Evolutionary conservation across 2,797 vertebrate genomes (phyloP).

Genomic region (Sphenopsis melanotis): DNA sequence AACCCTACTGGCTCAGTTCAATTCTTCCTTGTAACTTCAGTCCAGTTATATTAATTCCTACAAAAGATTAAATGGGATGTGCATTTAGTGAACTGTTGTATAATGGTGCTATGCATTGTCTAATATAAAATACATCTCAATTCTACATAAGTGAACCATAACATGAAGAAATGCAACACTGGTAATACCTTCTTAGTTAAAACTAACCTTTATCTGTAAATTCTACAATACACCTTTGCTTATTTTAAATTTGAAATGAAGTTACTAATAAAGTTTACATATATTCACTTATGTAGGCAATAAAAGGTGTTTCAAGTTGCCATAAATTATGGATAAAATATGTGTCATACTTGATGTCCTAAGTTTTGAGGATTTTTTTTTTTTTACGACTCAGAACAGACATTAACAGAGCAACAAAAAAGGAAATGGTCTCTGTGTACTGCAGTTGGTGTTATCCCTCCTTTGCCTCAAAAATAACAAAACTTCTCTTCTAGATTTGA

Average conservation of each 20-base stretch:
- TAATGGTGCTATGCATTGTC: constrained; percentile 68
- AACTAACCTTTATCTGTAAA: constrained; percentile 55
- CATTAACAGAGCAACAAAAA: not conserved
- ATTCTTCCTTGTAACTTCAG: constrained; percentile 66
- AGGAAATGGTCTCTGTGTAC: not conserved
- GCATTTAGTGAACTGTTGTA: constrained; percentile 64
- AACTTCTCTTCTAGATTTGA: not conserved
- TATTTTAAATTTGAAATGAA: constrained; percentile 62
- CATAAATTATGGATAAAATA: constrained; percentile 54
- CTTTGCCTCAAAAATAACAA: not conserved
- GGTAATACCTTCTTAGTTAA: constrained; percentile 51
- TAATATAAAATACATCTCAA: constrained; percentile 55
- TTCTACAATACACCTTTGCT: constrained; percentile 46
- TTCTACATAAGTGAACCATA: constrained; percentile 59
- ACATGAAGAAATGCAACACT: constrained; percentile 60
- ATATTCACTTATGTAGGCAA: constrained; percentile 63
- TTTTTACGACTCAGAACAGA: not conserved
- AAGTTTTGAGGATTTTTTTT: not conserved
- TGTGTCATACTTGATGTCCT: constrained; percentile 55
- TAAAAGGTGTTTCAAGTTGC: constrained; percentile 59
- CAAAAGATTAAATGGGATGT: constrained; percentile 62
- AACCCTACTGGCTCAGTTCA: constrained; percentile 32
- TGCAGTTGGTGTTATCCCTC: not conserved
- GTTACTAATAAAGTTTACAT: constrained; percentile 65
- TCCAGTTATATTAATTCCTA: constrained; percentile 52